Conservation (phyloP, 1,140 invertebrate species). For the Drosophila truncata region DNA sequence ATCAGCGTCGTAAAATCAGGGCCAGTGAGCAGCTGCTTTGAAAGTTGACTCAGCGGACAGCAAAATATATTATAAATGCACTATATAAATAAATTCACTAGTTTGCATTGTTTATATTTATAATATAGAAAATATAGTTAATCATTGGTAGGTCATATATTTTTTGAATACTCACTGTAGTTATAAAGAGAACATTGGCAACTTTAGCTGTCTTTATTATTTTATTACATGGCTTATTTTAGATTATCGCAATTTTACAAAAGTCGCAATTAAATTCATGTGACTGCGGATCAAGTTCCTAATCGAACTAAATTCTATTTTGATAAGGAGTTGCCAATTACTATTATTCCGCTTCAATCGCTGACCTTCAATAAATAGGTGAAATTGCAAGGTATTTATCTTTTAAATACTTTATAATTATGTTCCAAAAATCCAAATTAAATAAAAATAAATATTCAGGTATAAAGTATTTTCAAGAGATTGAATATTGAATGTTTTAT, state of each 20-base stretch:
- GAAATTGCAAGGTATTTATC: not conserved
- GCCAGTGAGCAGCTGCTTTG: slow-evolving; percentile 8
- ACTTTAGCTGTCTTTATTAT: not conserved
- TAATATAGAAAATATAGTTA: not conserved
- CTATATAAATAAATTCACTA: too few relatives aligned
- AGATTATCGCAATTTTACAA: not conserved
- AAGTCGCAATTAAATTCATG: not conserved
- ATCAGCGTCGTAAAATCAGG: slow-evolving; percentile 7
- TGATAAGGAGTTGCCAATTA: not conserved
- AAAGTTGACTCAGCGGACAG: not conserved
- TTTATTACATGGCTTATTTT: not conserved
- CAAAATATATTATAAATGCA: too few relatives aligned
- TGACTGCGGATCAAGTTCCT: not conserved
- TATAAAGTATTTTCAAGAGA: too few relatives aligned
- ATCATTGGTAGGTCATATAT: not conserved
- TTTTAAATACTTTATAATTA: not conserved
- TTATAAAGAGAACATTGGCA: not conserved
- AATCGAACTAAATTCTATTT: slow-evolving; percentile 5
- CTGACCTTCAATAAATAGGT: not conserved
- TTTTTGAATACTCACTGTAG: not conserved
- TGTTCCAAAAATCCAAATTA: too few relatives aligned
- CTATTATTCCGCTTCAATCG: not conserved
- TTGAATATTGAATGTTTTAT: not conserved
- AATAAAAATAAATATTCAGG: not conserved
- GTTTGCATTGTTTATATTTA: not conserved